Evolutionary conservation across 2,113 vertebrate species (phyloP).

Genomic region (Serinus canaria): DNA sequence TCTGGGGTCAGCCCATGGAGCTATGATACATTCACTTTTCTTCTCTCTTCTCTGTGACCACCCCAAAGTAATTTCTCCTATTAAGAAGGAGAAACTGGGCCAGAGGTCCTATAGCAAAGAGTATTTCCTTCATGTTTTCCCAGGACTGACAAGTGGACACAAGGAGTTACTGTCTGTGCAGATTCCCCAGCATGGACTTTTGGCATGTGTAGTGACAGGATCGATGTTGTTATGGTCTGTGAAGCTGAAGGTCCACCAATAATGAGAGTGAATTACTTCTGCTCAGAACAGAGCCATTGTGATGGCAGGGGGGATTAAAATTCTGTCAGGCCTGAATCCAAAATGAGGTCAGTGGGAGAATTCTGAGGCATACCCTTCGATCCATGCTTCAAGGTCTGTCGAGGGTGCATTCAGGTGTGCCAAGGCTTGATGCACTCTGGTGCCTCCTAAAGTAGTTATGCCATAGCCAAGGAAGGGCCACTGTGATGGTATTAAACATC

Average conservation of each 20-base stretch:
- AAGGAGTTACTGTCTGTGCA: not conserved
- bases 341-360: conserved; percentile 31
- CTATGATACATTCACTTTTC: not conserved
- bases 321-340: conserved; percentile 20
- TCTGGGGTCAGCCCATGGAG: not conserved
- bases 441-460: conserved; percentile 13
- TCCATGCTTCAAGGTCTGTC: conserved; percentile 39
- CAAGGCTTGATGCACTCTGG: not conserved
- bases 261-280: conserved; percentile 15
- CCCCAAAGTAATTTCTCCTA: not conserved
- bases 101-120: not conserved
- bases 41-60: not conserved
- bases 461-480: not conserved
- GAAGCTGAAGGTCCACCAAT: conserved; percentile 43
- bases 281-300: not conserved
- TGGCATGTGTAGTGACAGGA: not conserved
- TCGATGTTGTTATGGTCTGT: conserved; percentile 3
- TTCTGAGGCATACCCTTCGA: conserved; percentile 33
- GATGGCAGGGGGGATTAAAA: conserved; percentile 45
- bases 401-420: conserved; percentile 20
- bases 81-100: not conserved
- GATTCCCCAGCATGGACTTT: not conserved
- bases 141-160: not conserved
- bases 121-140: not conserved
- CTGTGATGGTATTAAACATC: not conserved